These are phyloP conservation scores for Lethenteron camtschaticum DNA, from an alignment of 2,113 vertebrate genomes.

Conservation along the genomic window DNA sequence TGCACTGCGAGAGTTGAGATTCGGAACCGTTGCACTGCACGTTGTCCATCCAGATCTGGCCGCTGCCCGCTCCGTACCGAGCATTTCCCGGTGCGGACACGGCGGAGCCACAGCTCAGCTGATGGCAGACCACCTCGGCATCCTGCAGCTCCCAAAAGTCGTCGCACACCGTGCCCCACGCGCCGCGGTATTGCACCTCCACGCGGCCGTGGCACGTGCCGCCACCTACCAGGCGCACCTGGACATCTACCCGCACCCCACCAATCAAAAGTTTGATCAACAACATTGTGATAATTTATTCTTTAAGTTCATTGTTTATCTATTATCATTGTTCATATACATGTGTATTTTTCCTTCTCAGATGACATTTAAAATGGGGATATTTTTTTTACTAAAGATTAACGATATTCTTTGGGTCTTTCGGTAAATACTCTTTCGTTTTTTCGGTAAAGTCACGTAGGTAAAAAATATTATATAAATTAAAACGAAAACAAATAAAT, in stretches of 20 bases:
- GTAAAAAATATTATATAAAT: too few species aligned
- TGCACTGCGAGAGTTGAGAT: conserved; percentile 13
- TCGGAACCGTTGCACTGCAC: conserved; percentile 5
- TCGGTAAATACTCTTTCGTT: too few species aligned
- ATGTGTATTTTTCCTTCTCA: too few species aligned
- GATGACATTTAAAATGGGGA: too few species aligned
- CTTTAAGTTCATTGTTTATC: too few species aligned
- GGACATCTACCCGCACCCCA: neutral
- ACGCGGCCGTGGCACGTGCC: neutral
- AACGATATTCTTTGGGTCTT: too few species aligned
- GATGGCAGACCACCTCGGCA: conserved; percentile 16
- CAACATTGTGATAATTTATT: too few species aligned
- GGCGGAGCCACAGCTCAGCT: conserved; percentile 17
- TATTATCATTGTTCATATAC: too few species aligned
- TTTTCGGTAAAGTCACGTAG: too few species aligned
- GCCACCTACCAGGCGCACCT: conserved; percentile 11
- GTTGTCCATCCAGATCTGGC: conserved; percentile 11
- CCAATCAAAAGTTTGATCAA: too few species aligned
- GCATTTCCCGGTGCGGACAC: conserved; percentile 6
- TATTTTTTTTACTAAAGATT: too few species aligned
- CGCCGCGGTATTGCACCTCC: conserved; percentile 13
- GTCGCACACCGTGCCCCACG: conserved; percentile 17
- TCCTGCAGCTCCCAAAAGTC: conserved; percentile 15
- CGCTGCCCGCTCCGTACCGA: conserved; percentile 17
- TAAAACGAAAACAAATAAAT: too few species aligned